These are phyloP conservation scores for Euwallacea similis DNA, from an alignment of 1,140 invertebrate genomes.

Conservation along the genomic window DNA sequence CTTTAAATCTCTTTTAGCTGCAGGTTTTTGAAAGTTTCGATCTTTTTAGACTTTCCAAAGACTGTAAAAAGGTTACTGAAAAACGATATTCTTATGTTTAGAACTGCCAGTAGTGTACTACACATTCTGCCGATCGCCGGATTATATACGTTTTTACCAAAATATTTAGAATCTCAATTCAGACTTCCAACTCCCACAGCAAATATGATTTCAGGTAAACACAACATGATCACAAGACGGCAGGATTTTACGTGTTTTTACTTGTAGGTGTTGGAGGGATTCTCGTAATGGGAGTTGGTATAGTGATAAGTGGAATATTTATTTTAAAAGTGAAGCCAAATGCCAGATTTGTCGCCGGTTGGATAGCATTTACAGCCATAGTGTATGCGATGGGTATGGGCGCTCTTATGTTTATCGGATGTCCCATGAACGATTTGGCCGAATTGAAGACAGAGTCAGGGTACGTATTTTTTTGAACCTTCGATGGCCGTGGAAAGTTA, in stretches of 20 bases:
- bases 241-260: not conserved
- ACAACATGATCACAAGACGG: not conserved
- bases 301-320: slow-evolving; percentile 83
- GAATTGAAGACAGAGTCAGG: slow-evolving; percentile 61
- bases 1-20: not conserved
- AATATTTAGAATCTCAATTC: slow-evolving; percentile 92
- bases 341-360: slow-evolving; percentile 81
- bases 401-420: slow-evolving; percentile 85
- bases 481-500: no score
- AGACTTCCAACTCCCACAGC: slow-evolving; percentile 83
- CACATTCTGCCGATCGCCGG: slow-evolving; percentile 89
- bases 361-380: slow-evolving; percentile 86
- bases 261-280: slow-evolving; percentile 82
- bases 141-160: slow-evolving; percentile 90
- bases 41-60: slow-evolving; percentile 76
- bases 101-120: slow-evolving; percentile 85
- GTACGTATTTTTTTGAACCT: slow-evolving; percentile 44
- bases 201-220: slow-evolving; percentile 83
- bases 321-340: slow-evolving; percentile 82
- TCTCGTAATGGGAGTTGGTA: slow-evolving; percentile 86
- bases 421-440: slow-evolving; percentile 80
- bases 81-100: slow-evolving; percentile 88
- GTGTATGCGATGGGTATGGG: slow-evolving; percentile 88
- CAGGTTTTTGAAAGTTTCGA: not conserved
- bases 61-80: slow-evolving; percentile 82